Base-by-base conservation (phyloP, 2,113 vertebrate species). In the Callithrix jacchus region DNA sequence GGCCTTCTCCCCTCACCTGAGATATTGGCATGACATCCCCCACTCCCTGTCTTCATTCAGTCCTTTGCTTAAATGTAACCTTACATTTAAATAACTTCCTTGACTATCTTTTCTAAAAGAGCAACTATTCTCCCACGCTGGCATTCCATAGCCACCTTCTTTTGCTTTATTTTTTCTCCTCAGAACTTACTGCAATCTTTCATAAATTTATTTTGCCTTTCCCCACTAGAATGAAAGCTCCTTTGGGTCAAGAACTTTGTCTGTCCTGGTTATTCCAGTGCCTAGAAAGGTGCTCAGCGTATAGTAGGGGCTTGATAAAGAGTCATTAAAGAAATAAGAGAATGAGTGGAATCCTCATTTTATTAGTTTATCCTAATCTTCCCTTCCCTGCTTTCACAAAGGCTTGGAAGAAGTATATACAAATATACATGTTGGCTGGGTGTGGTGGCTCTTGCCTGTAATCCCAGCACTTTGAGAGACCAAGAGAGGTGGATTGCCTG, bases 191-290 rank as follows among this genome's bases (percentile, higher is more conserved):
- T 14, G 40, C n/a, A 37, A 18, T 54, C 40, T 88, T 47, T 88
- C 35, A 17, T n/a, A 77, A 84, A 7, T 70, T 85, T 58, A 40
- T 82, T 88, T 87, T 91, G 21, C 61, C 58, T 93, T 77, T 87
- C 17, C 4, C 47, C 30, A 71, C 49, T 61, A 40, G 56, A 52
- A n/a, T 12, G 0, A 80, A 74, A 93, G 10, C 14, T 85, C 32
- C n/a, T 93, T 93, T n/a, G 9, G 18, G 37, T 14, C 83, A 71
- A 73, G 32, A 13, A 30, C 14, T 52, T 18, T 21, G 37, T 32
- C 42, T 70, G 21, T 66, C 64, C 49, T 87, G n/a, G 21, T 82
- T 32, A 76, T 32, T 23, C 3, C 42, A 68, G 17, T 81, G 45
- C 45, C 58, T 82, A 8, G 70, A 71, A 71, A 54, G 27, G 32